phyloP scores from a whole-genome alignment of 2,113 vertebrate genomes.

The Bubalus kerabau region DNA sequence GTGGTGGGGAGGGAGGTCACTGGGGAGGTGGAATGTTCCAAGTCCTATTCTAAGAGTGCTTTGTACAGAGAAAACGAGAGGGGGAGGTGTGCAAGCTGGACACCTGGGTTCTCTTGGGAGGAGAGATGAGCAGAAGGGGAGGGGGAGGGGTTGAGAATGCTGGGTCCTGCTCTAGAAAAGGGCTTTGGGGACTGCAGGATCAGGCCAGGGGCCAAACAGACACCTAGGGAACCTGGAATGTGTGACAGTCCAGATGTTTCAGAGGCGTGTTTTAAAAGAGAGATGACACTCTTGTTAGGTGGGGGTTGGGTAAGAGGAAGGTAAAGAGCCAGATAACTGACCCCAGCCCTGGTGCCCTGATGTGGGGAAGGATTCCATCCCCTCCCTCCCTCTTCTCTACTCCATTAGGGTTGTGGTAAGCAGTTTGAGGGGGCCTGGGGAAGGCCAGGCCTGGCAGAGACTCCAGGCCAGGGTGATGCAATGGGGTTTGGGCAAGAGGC shows the following conservation, averaged over 20 bases:
- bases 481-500: slow-evolving; percentile 69
- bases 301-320: neutral
- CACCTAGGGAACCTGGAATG: slow-evolving; percentile 22
- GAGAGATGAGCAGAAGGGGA: neutral
- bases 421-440: slow-evolving; percentile 40
- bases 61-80: neutral
- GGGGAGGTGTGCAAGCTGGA: neutral
- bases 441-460: slow-evolving; percentile 43
- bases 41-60: neutral
- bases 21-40: neutral
- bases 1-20: neutral
- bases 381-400: neutral
- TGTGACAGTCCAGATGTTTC: slow-evolving; percentile 35
- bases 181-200: neutral
- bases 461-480: slow-evolving; percentile 64
- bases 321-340: neutral
- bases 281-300: neutral
- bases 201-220: slow-evolving; percentile 15
- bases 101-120: slow-evolving; percentile 57
- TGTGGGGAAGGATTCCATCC: neutral
- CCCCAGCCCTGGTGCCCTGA: neutral
- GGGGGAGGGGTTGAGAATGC: neutral
- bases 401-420: slow-evolving; percentile 22
- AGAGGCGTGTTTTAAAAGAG: slow-evolving; percentile 22
- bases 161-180: slow-evolving; percentile 12